These are phyloP conservation scores for Sphaerodactylus townsendi DNA, from an alignment of 2,113 vertebrate genomes.

Conservation along the genomic window DNA sequence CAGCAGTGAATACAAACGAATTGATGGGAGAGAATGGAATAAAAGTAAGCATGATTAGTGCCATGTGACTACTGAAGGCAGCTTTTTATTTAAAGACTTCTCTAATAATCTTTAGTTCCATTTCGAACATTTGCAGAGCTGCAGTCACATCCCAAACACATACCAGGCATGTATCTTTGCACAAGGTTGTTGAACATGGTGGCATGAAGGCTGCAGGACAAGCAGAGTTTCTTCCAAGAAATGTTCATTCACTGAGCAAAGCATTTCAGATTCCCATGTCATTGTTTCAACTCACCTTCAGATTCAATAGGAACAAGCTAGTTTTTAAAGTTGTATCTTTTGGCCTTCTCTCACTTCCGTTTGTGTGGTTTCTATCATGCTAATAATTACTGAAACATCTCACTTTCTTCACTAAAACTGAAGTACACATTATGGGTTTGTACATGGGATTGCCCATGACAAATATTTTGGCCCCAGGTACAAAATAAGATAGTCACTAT, in stretches of 20 bases:
- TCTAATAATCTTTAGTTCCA: background rate
- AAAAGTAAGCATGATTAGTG: conserved; percentile 28
- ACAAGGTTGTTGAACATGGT: background rate
- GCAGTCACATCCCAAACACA: background rate
- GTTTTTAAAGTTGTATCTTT: background rate
- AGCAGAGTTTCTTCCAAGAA: background rate
- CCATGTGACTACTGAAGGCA: conserved; percentile 12
- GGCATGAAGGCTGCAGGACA: background rate
- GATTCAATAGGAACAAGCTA: background rate
- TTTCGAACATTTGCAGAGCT: background rate
- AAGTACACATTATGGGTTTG: background rate
- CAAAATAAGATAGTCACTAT: no score
- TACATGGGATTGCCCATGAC: background rate
- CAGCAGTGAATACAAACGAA: conserved; percentile 66
- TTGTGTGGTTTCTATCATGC: background rate
- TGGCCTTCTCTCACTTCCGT: background rate
- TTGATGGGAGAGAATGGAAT: conserved; percentile 49
- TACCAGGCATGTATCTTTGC: background rate
- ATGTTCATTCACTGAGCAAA: background rate
- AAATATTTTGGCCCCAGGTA: background rate
- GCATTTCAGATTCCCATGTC: background rate
- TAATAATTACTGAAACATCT: background rate
- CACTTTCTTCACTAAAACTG: background rate
- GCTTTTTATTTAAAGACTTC: conserved; percentile 24
- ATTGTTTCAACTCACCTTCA: background rate